Evolutionary conservation across 2,797 vertebrate genomes (phyloP).

Genomic region (Rhinophrynus dorsalis): DNA sequence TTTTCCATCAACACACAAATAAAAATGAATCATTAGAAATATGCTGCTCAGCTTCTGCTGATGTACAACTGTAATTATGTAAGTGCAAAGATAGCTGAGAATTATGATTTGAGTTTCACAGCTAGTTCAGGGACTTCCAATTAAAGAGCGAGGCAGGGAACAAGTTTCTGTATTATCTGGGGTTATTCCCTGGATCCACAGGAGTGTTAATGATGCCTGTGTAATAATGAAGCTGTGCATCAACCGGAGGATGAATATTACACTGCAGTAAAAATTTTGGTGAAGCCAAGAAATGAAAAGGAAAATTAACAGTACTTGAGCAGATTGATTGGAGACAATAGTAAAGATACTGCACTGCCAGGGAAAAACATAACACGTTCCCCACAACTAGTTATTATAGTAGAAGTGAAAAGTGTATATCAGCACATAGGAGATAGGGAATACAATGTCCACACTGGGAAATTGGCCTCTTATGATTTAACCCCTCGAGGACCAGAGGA

Average conservation of each 20-base stretch:
- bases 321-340: too few relatives aligned
- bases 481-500: too few relatives aligned
- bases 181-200: not conserved
- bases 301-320: not conserved
- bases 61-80: constrained; percentile 5
- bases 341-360: too few relatives aligned
- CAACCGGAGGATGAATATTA: not conserved
- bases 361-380: too few relatives aligned
- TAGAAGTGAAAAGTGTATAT: too few relatives aligned
- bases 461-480: too few relatives aligned
- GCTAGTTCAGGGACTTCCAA: constrained; percentile 54
- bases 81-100: constrained; percentile 19
- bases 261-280: not conserved
- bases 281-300: not conserved
- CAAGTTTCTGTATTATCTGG: constrained; percentile 9
- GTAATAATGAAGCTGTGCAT: not conserved
- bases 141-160: constrained; percentile 61
- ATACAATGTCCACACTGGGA: too few relatives aligned
- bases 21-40: constrained; percentile 2
- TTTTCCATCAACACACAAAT: not conserved
- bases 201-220: not conserved
- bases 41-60: not conserved
- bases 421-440: too few relatives aligned
- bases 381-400: too few relatives aligned
- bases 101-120: constrained; percentile 37